These are phyloP conservation scores for Himalopsyche kuldschensis DNA, from an alignment of 2,888 invertebrate species.

Conservation along the genomic window DNA sequence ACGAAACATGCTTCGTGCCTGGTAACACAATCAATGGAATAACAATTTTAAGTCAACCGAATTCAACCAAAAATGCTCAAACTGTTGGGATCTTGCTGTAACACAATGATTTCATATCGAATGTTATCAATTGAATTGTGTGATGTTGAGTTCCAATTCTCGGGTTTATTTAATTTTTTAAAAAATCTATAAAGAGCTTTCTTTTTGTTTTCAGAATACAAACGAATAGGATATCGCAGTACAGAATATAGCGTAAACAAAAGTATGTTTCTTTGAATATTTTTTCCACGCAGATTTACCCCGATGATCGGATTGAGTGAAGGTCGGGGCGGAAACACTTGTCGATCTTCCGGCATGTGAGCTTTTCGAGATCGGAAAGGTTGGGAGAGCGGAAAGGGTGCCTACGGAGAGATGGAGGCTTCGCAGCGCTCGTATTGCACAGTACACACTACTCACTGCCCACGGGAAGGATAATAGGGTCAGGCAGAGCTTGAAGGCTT, in stretches of 20 bases:
- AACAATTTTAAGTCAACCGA: too few relatives aligned
- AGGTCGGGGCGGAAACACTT: slow-evolving; percentile 8
- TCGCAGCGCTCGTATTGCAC: background rate
- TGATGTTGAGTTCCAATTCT: too few relatives aligned
- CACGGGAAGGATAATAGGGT: slow-evolving; percentile 12
- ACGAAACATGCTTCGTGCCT: too few relatives aligned
- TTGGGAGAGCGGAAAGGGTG: background rate
- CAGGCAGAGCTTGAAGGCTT: background rate
- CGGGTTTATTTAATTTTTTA: too few relatives aligned
- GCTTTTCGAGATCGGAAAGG: background rate
- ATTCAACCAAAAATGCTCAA: too few relatives aligned
- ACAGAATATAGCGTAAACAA: background rate
- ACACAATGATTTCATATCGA: too few relatives aligned
- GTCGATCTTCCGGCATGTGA: background rate
- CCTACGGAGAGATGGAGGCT: background rate
- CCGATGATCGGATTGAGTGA: background rate
- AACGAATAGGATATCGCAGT: background rate
- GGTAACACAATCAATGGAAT: too few relatives aligned
- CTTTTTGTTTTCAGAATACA: too few relatives aligned
- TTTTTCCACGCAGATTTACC: background rate
- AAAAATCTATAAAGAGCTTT: too few relatives aligned
- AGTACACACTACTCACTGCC: background rate
- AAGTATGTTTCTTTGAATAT: background rate
- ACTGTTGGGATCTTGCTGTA: too few relatives aligned
- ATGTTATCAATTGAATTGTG: too few relatives aligned